Conservation (phyloP, 2,888 invertebrate genomes). For the Falcaria lacertinaria region DNA sequence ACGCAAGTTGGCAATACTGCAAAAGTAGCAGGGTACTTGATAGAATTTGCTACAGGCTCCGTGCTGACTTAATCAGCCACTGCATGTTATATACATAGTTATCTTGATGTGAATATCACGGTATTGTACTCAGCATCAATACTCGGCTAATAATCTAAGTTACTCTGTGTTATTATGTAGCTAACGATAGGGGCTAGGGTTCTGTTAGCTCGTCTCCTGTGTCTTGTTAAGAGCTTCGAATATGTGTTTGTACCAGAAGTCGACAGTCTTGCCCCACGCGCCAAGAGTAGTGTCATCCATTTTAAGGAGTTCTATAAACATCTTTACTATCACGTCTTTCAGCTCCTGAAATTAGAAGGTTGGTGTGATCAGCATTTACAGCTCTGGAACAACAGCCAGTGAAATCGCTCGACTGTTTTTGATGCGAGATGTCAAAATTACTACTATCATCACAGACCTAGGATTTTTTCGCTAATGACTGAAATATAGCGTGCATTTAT, state of each 20-base stretch:
- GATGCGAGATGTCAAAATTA: too few relatives aligned
- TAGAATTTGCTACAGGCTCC: too few relatives aligned
- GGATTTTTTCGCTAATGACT: too few relatives aligned
- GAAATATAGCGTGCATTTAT: too few relatives aligned
- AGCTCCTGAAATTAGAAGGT: conserved; percentile 48
- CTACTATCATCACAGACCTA: too few relatives aligned
- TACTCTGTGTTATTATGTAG: conserved; percentile 18
- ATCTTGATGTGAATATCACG: conserved; percentile 8
- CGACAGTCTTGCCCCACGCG: conserved; percentile 67
- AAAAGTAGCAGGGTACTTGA: too few relatives aligned
- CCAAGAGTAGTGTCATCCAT: conserved; percentile 53
- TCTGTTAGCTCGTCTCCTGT: conserved; percentile 2
- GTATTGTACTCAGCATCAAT: conserved; percentile 15
- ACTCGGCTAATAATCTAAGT: conserved; percentile 21
- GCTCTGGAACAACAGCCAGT: too few relatives aligned
- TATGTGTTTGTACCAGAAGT: conserved; percentile 71
- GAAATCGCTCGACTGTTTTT: too few relatives aligned
- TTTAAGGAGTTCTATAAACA: conserved; percentile 67
- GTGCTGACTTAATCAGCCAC: too few relatives aligned
- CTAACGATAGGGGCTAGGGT: conserved; percentile 1
- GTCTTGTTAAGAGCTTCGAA: conserved; percentile 46
- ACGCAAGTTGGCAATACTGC: too few relatives aligned
- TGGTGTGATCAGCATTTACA: not conserved
- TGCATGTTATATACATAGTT: too few relatives aligned
- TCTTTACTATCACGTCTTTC: conserved; percentile 63